Percentiles rank a stretch among this genome's conserved stretches.
phyloP scores from a whole-genome alignment of 1,140 invertebrate species.

The Carposina sasakii region DNA sequence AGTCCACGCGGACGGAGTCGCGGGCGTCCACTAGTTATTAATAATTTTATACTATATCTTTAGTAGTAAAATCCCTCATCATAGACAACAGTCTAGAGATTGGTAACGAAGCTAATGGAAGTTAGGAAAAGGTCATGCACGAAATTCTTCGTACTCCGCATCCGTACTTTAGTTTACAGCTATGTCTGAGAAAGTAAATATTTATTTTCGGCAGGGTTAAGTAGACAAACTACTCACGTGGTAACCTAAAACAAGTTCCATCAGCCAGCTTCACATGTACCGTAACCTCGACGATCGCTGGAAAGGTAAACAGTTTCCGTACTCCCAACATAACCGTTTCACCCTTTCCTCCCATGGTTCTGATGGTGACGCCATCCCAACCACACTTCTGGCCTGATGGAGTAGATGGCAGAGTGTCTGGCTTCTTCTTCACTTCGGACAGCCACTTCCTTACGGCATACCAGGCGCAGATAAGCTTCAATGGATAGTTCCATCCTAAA shows the following conservation, averaged over 20 bases:
- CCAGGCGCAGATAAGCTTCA: conserved; percentile 49
- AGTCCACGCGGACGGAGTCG: too few species aligned
- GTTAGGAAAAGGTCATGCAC: too few species aligned
- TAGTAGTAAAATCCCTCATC: too few species aligned
- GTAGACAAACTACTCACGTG: conserved; percentile 52
- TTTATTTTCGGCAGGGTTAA: too few species aligned
- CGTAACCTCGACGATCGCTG: conserved; percentile 54
- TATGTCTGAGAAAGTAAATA: too few species aligned
- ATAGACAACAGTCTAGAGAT: too few species aligned
- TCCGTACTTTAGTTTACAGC: too few species aligned
- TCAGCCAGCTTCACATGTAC: conserved; percentile 64
- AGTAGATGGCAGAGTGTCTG: conserved; percentile 33
- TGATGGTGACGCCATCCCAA: conserved; percentile 50
- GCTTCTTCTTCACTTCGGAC: conserved; percentile 8
- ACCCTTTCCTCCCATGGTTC: conserved; percentile 58
- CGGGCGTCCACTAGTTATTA: too few species aligned
- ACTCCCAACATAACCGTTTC: conserved; percentile 58
- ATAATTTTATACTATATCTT: too few species aligned
- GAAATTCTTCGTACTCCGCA: too few species aligned
- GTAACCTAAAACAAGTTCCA: conserved; percentile 66
- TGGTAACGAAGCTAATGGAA: too few species aligned
- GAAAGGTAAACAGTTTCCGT: conserved; percentile 38
- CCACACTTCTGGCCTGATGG: conserved; percentile 30
- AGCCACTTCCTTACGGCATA: conserved; percentile 51
- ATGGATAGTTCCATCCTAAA: conserved; percentile 61